Percentiles rank a stretch among this genome's conserved stretches.
phyloP scores from a whole-genome alignment of 2,113 vertebrate genomes.

The Lates calcarifer region DNA sequence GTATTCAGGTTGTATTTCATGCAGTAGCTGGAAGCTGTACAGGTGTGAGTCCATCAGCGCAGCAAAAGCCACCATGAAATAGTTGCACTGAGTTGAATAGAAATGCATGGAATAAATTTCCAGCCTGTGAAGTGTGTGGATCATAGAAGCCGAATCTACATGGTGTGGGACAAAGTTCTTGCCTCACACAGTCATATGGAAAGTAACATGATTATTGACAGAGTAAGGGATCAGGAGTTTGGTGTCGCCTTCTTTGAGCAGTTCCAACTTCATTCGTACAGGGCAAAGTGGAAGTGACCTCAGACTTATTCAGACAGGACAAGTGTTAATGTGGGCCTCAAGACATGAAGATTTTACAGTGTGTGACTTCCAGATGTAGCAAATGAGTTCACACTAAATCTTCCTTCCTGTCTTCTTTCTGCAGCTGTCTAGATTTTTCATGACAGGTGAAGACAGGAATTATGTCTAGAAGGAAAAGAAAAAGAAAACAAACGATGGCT shows the following conservation, averaged over 20 bases:
- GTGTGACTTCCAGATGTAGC: background rate
- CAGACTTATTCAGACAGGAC: background rate
- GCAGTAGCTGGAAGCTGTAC: background rate
- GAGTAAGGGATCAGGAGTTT: background rate
- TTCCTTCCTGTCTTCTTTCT: background rate
- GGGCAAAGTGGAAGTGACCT: background rate
- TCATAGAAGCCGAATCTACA: background rate
- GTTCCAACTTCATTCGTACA: background rate
- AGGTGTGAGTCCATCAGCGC: conserved; percentile 11
- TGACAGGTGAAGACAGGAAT: background rate
- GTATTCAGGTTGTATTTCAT: conserved; percentile 1
- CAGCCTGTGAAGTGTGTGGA: background rate
- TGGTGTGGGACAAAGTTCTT: background rate
- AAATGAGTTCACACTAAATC: background rate
- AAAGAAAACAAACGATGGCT: no score
- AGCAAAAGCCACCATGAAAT: conserved; percentile 28
- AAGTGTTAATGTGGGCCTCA: background rate
- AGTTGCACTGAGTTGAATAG: background rate
- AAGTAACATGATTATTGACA: background rate
- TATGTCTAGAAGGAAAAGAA: background rate
- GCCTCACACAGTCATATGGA: background rate
- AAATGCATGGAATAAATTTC: conserved; percentile 46
- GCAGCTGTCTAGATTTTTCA: background rate
- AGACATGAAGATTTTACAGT: background rate
- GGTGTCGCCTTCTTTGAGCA: background rate